Conservation (phyloP, 1,140 invertebrate genomes). For the Chironomus tepperi region DNA sequence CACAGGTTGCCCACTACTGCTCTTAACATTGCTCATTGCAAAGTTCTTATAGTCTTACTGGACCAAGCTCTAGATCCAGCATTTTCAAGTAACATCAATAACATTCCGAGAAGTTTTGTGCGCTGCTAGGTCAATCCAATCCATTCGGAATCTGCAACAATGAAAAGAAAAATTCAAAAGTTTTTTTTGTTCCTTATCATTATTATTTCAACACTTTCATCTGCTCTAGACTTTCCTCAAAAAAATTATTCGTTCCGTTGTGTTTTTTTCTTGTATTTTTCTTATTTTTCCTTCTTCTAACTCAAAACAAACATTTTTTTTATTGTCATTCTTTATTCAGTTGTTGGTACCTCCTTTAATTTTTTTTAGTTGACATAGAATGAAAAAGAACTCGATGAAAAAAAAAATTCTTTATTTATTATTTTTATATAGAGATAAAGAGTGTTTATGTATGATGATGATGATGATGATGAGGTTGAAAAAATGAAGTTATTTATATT, state of each 20-base stretch:
- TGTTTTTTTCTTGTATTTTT: not conserved
- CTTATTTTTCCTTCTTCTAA: not conserved
- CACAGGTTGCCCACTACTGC: too few relatives aligned
- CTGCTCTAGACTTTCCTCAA: conserved; percentile 6
- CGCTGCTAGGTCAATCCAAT: too few relatives aligned
- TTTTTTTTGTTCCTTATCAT: not conserved
- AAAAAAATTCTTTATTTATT: not conserved
- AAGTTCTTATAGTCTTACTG: too few relatives aligned
- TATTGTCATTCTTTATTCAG: not conserved
- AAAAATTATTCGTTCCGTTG: not conserved
- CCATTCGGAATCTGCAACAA: too few relatives aligned
- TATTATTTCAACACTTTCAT: not conserved
- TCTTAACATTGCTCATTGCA: too few relatives aligned
- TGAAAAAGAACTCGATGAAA: not conserved
- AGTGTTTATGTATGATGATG: conserved; percentile 22
- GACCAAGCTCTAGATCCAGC: too few relatives aligned
- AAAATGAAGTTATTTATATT: not conserved
- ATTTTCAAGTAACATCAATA: too few relatives aligned
- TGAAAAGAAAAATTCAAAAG: not conserved
- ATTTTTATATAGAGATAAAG: conserved; percentile 17
- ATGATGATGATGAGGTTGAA: conserved; percentile 10
- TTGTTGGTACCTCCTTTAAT: not conserved
- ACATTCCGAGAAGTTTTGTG: too few relatives aligned
- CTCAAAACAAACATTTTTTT: not conserved
- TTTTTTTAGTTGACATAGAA: not conserved